Base-by-base conservation (phyloP, 2,888 invertebrate species). In the Lochmaea crataegi region DNA sequence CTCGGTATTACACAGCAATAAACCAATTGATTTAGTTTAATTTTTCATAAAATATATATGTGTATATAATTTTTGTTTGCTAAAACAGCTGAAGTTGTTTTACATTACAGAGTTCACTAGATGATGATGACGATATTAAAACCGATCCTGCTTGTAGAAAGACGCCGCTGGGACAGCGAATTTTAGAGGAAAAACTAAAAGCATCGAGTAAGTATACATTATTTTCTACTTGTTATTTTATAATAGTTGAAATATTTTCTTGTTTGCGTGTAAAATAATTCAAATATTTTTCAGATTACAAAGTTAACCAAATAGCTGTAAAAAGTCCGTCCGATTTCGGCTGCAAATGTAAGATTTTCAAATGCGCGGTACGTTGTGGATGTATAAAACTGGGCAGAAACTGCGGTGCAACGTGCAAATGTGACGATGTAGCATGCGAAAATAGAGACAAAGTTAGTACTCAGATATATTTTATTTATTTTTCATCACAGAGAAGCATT, bases 61-160 rank as follows among this genome's bases (percentile, higher is more conserved):
- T n/a, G n/a, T n/a, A n/a, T n/a, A n/a, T n/a, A 92, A 81, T 89
- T 89, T 74, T 84, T 94, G 0, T 92, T 93, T 78, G 90, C 92
- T 38, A 82, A 89, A 5, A 86, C 89, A 0, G 88, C 89, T 0
- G 90, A 91, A 11, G 88, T 89, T 45, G n/a, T 58, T 14, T 60
- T 7, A 38, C 45, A 38, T 60, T 60, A 5, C 60, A 60, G 60
- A 60, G 9, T n/a, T 66, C 56, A 16, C 38, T 16, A 2, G 64
- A 64, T 12, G 45, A 42, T 12, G 26, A 5, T 10, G 88, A 89
- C 77, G 87, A 89, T 77, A 65, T 80, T 0, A 81, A 84, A 42
- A 86, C 86, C 5, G 93, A 94, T 83, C 93, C 93, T 0, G 93
- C 94, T 80, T 94, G 93, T 93, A 86, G 86, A 48, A 89, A 89